These are phyloP conservation scores for Kryphioiulus occultus DNA, from an alignment of 2,888 invertebrate species.

Conservation along the genomic window DNA sequence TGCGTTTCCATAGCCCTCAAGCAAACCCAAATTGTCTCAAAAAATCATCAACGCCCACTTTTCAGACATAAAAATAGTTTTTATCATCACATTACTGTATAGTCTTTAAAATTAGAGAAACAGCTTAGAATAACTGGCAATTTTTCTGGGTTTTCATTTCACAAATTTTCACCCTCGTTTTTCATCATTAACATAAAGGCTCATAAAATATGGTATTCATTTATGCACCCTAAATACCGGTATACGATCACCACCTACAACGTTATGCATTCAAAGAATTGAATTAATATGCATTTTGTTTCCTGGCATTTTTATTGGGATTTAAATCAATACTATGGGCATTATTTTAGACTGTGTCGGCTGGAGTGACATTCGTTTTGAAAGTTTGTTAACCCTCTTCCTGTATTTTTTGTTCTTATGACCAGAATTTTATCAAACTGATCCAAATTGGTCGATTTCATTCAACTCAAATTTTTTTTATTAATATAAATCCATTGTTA, in stretches of 20 bases:
- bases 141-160: too few relatives aligned
- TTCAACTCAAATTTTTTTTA: constrained; percentile 25
- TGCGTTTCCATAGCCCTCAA: too few relatives aligned
- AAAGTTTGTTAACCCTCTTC: constrained; percentile 25
- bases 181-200: too few relatives aligned
- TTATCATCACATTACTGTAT: too few relatives aligned
- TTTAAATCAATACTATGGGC: not conserved
- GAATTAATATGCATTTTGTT: not conserved
- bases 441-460: not conserved
- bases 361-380: not conserved
- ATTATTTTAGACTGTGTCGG: not conserved
- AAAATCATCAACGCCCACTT: too few relatives aligned
- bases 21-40: too few relatives aligned
- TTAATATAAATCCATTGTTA: not conserved
- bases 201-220: too few relatives aligned
- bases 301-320: not conserved
- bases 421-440: not conserved
- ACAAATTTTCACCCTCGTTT: too few relatives aligned
- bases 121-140: too few relatives aligned
- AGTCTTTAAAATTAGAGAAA: too few relatives aligned
- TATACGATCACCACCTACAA: not conserved
- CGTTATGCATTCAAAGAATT: not conserved
- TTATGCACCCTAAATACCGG: too few relatives aligned
- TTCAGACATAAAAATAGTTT: too few relatives aligned
- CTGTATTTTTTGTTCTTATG: not conserved